Percentiles rank a stretch among this genome's conserved stretches.
These are phyloP conservation scores for Mythimna lalbum DNA, from an alignment of 2,888 invertebrate genomes.

Conservation along the genomic window DNA sequence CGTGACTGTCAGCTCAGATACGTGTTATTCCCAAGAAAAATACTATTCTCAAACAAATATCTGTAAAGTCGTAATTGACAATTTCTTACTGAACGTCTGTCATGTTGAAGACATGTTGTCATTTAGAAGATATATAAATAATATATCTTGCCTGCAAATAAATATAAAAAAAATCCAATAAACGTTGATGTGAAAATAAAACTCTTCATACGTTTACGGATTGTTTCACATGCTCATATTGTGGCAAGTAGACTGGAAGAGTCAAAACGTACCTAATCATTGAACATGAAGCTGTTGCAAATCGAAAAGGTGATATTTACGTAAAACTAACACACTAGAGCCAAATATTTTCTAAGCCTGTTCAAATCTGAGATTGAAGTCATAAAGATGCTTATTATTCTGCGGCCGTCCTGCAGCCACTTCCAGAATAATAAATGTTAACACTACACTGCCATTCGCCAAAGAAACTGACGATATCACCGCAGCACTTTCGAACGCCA, in stretches of 20 bases:
- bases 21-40: conserved; percentile 73
- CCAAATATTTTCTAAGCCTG: conserved; percentile 72
- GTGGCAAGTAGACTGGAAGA: conserved; percentile 1
- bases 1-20: conserved; percentile 79
- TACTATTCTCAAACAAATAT: conserved; percentile 57
- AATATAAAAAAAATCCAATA: conserved; percentile 2
- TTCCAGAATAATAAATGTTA: conserved; percentile 86
- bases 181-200: neutral
- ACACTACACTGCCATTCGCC: conserved; percentile 80
- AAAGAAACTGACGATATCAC: conserved; percentile 85
- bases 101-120: conserved; percentile 22
- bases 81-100: conserved; percentile 48
- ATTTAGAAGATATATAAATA: neutral
- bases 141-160: conserved; percentile 16
- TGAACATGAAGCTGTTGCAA: conserved; percentile 11
- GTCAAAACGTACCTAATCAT: neutral
- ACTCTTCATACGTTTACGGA: neutral
- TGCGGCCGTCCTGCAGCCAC: conserved; percentile 77
- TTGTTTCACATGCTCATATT: neutral
- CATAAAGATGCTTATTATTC: conserved; percentile 81
- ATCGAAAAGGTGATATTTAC: conserved; percentile 25
- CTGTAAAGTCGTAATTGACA: conserved; percentile 58
- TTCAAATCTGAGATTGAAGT: conserved; percentile 78
- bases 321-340: conserved; percentile 60
- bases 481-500: conserved; percentile 78